Conservation (phyloP, 2,888 invertebrate species). For the Thereva unica region DNA sequence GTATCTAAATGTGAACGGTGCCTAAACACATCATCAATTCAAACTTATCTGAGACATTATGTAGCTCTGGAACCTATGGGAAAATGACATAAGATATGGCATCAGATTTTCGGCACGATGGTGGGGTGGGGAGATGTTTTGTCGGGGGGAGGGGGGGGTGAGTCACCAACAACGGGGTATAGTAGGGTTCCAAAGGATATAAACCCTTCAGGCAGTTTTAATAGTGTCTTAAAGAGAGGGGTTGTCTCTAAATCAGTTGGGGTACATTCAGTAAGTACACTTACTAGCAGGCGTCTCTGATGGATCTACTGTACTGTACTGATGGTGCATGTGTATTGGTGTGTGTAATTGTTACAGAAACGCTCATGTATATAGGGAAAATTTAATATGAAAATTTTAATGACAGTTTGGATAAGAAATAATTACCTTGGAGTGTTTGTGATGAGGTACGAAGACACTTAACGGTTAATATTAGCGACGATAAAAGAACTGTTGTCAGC, state of each 20-base stretch:
- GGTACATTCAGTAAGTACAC: no score
- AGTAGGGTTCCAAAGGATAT: background rate
- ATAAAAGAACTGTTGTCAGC: constrained; percentile 46
- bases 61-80: background rate
- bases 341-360: constrained; percentile 3
- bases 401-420: constrained; percentile 21
- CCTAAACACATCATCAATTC: constrained; percentile 8
- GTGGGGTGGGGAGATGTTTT: no score
- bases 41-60: background rate
- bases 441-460: constrained; percentile 51
- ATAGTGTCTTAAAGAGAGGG: background rate
- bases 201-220: background rate
- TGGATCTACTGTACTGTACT: background rate
- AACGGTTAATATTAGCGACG: constrained; percentile 51
- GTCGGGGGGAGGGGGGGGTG: no score
- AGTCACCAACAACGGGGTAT: no score
- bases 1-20: background rate
- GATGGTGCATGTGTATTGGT: background rate
- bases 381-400: constrained; percentile 12
- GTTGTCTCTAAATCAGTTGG: no score
- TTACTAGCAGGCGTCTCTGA: no score
- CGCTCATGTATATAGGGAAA: background rate
- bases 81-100: background rate
- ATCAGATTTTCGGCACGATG: no score
- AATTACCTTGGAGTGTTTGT: constrained; percentile 55